Evolutionary conservation across 53 echinoderm and acorn worm species (phyloP), one percentile per base, ranked within the genome.

Genomic region (Crossaster papposus): DNA sequence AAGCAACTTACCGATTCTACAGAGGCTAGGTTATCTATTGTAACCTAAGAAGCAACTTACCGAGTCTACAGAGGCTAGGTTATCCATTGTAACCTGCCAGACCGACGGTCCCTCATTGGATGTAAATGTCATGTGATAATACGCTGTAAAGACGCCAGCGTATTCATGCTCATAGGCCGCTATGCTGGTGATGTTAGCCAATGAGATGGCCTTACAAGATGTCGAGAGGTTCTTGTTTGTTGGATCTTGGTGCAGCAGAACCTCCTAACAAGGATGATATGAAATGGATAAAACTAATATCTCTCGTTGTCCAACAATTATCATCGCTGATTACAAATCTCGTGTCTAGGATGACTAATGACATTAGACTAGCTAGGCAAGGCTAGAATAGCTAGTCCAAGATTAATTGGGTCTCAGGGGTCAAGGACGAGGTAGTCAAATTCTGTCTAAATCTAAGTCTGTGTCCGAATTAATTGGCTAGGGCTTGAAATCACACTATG

Each of bases 1-100:
- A 71, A 76, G 7, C 32, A 12, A 92, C 95, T 90, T 78, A 95
- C 95, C 34, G 93, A 92, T 28, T 95, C 87, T 52, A 95, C 80
- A 30, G 70, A 24, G 0, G 93, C 95, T 36, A 92, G 81, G 34
- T 70, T 80, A 50, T 94, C 92, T 18, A 95, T 50, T 20, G 90
- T 91, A 38, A 44, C 0, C 14, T 11, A 71, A 5, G 24, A 71
- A 76, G 7, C 32, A 12, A 92, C 95, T 90, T 78, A 95, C 95
- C 34, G 93, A 92, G 34, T 95, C 87, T 52, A 95, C 80, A 30
- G 70, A 24, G 0, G 93, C 95, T 36, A 92, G 81, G 34, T 70
- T 80, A 50, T 94, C 92, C 14, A 95, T 50, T 20, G 90, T 91
- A 5, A 89, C 82, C 63, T 95, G 92, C 95, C 95, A 95, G n/a